These are phyloP conservation scores for Noturus placidus DNA, from an alignment of 2,113 vertebrate species.

Conservation along the genomic window DNA sequence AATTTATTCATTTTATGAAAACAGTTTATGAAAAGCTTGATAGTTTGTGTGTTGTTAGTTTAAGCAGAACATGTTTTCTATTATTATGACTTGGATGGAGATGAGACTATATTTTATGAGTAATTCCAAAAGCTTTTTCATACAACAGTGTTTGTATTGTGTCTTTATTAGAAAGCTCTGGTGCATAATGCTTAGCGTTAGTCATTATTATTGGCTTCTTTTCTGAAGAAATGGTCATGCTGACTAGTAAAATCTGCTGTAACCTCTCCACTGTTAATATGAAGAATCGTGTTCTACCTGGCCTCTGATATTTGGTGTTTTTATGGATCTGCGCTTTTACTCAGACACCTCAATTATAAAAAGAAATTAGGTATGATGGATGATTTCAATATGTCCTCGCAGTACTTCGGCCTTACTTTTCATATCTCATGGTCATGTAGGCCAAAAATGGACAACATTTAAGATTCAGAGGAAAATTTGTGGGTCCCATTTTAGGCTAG, in stretches of 20 bases:
- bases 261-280: background rate
- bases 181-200: background rate
- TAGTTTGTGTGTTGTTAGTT: background rate
- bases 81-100: background rate
- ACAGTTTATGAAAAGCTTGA: background rate
- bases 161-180: background rate
- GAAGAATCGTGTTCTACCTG: background rate
- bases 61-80: background rate
- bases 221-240: background rate
- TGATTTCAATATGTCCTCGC: slow-evolving; percentile 16
- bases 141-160: background rate
- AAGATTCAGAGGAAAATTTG: slow-evolving; percentile 15
- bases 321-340: background rate
- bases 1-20: background rate
- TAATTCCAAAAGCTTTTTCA: background rate
- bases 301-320: background rate
- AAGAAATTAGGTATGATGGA: slow-evolving; percentile 24
- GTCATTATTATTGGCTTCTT: background rate
- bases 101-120: background rate
- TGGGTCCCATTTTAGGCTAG: background rate
- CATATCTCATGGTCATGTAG: background rate
- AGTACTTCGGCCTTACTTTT: slow-evolving; percentile 8
- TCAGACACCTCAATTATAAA: slow-evolving; percentile 1
- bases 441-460: slow-evolving; percentile 3
- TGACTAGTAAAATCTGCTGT: background rate